Evolutionary conservation across 2,797 vertebrate species (phyloP).

Genomic region (Diplodus puntazzo): DNA sequence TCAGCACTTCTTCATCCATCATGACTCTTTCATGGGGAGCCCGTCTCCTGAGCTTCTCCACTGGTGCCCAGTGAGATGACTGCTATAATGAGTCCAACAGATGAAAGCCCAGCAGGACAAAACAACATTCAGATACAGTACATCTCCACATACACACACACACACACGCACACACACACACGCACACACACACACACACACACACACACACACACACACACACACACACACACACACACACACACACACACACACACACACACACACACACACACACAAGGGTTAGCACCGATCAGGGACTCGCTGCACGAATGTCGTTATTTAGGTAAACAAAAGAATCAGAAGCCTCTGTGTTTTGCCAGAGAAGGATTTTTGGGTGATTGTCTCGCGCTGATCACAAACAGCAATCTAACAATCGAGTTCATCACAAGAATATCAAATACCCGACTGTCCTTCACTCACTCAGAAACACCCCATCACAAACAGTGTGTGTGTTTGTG

Average conservation of each 20-base stretch:
- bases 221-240: slow-evolving; percentile 22
- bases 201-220: slow-evolving; percentile 1
- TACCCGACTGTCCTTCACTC: slow-evolving; percentile 14
- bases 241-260: background rate
- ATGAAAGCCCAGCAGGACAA: slow-evolving; percentile 79
- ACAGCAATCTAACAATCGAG: slow-evolving; percentile 27
- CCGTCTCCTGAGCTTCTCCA: slow-evolving; percentile 72
- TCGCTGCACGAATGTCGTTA: slow-evolving; percentile 52
- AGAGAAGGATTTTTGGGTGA: slow-evolving; percentile 33
- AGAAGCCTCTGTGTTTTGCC: slow-evolving; percentile 46
- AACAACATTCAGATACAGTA: slow-evolving; percentile 66
- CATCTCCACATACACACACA: slow-evolving; percentile 27
- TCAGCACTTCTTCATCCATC: slow-evolving; percentile 81
- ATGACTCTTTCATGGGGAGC: slow-evolving; percentile 78
- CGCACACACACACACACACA: slow-evolving; percentile 22
- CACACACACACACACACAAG: background rate
- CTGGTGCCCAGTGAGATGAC: slow-evolving; percentile 73
- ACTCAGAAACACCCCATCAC: background rate
- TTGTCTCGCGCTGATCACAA: slow-evolving; percentile 29
- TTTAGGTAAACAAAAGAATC: slow-evolving; percentile 69
- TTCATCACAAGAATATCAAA: slow-evolving; percentile 34
- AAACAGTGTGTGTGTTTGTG: slow-evolving; percentile 18
- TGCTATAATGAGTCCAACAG: slow-evolving; percentile 78
- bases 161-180: slow-evolving; percentile 28
- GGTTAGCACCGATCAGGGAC: slow-evolving; percentile 40